Evolutionary conservation across 2,888 invertebrate species (phyloP), one percentile per base, ranked within the genome.

Genomic region (Phyllotreta cruciferae): DNA sequence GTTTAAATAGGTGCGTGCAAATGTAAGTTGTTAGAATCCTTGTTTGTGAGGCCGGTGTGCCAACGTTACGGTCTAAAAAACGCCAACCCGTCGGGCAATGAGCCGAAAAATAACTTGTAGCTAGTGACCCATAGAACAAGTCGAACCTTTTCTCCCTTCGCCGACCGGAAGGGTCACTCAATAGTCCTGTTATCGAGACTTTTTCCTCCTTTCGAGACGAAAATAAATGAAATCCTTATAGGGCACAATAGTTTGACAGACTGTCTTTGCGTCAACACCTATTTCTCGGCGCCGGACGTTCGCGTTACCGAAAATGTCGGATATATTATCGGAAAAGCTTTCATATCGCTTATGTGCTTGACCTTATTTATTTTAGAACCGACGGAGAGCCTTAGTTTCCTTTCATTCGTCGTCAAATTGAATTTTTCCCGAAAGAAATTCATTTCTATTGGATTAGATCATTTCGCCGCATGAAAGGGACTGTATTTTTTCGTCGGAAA

Each of bases 141-240:
- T 65, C 66, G 64, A 63, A 68, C 70, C 71, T 69, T 24, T 73
- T 73, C 69, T 66, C 54, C 64, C 49, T 66, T 56, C 62, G 57
- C 35, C 57, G 62, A 62, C 69, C 72, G 71, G 70, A 73, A 73
- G 73, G 74, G 70, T 70, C 70, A 70, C 69, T 73, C 73, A 71
- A 71, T 71, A 68, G 71, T 68, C 69, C 70, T 69, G 73, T 74
- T 75, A 75, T 75, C 75, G 72, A 66, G 69, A 69, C 73, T 73
- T 71, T 73, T 74, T 69, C 71, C 67, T 68, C 57, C 24, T 50
- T 56, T 63, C 52, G 67, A 67, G 64, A 70, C 60, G 70, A 70
- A 74, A 75, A 75, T 75, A 75, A 75, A 75, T 75, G 74, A 74
- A 74, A 74, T 72, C 74, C 71, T 72, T 73, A 70, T 66, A 70